These are phyloP conservation scores for Gastrophysa polygoni DNA, from an alignment of 2,888 invertebrate species.

Conservation along the genomic window DNA sequence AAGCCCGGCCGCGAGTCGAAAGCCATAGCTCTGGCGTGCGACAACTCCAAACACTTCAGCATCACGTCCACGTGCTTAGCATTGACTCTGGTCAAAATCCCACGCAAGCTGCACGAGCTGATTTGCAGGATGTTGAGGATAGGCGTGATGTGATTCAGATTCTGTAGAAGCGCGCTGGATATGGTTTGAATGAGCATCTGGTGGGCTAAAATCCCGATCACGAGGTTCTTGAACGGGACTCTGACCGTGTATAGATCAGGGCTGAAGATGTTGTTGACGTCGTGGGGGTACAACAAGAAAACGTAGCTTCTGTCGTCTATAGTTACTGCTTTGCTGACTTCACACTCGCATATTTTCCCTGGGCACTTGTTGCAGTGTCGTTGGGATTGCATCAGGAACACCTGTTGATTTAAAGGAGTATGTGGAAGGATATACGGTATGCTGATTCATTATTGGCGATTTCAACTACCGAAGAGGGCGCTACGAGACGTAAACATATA, in stretches of 20 bases:
- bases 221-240: conserved; percentile 85
- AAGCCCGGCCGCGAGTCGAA: conserved; percentile 91
- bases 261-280: conserved; percentile 72
- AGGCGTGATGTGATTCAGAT: conserved; percentile 57
- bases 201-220: conserved; percentile 88
- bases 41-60: conserved; percentile 79
- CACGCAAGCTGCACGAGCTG: conserved; percentile 55
- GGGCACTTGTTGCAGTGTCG: conserved; percentile 52
- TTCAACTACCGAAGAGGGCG: too few species aligned
- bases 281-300: conserved; percentile 82
- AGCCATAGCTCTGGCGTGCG: conserved; percentile 80
- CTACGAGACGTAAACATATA: too few species aligned
- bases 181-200: conserved; percentile 92
- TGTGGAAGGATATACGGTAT: too few species aligned
- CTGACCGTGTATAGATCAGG: conserved; percentile 80
- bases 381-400: conserved; percentile 66
- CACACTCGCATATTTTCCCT: conserved; percentile 57
- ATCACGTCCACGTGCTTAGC: conserved; percentile 72
- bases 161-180: conserved; percentile 82
- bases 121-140: conserved; percentile 57
- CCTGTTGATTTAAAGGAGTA: too few species aligned
- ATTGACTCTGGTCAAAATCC: conserved; percentile 59
- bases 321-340: conserved; percentile 59
- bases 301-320: conserved; percentile 88
- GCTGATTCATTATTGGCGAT: too few species aligned